Evolutionary conservation across 2,888 invertebrate species (phyloP), one percentile per base, ranked within the genome.

Genomic region (Nysson spinosus): DNA sequence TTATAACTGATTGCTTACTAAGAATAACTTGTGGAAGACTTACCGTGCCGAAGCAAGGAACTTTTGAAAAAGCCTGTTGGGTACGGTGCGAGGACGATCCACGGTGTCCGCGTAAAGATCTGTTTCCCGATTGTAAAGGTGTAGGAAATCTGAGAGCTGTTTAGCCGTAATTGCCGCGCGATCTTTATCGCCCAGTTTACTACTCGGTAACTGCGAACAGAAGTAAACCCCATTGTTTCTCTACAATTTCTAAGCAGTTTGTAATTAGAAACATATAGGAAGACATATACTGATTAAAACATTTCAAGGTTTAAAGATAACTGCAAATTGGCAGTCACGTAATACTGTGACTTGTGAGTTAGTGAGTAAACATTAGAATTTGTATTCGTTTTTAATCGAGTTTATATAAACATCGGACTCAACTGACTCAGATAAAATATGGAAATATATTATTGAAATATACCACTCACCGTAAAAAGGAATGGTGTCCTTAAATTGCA

Each of bases 131-230:
- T 93, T 94, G 88, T 95, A 96, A 79, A 93, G 89, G 88, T 94
- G 94, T 46, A 96, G 90, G 87, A 95, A 96, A 86, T 96, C 95
- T 82, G 94, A 94, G 46, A 95, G 89, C 77, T 95, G 92, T 86
- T 95, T 96, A 1, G 95, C 94, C 46, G 95, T 92, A 76, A 95
- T 92, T 1, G 95, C 95, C 61, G 95, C 93, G 17, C 93, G 89
- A 86, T 95, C 95, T 87, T 95, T 95, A 83, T 92, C 92, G 77
- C 92, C 90, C 83, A 95, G 89, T 87, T 93, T 92, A 57, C 90
- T 90, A 75, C 92, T 91, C 11, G 93, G 93, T 70, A 91, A 89
- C 93, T 94, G 83, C 40, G 34, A 4, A 0, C 5, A 1, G n/a
- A 4, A 26, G 9, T 2, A 14, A 14, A n/a, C n/a, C n/a, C n/a